Base-by-base conservation (phyloP, 30 jellyfish, hydroid and myxozoan species). In the Rhopilema esculentum region DNA sequence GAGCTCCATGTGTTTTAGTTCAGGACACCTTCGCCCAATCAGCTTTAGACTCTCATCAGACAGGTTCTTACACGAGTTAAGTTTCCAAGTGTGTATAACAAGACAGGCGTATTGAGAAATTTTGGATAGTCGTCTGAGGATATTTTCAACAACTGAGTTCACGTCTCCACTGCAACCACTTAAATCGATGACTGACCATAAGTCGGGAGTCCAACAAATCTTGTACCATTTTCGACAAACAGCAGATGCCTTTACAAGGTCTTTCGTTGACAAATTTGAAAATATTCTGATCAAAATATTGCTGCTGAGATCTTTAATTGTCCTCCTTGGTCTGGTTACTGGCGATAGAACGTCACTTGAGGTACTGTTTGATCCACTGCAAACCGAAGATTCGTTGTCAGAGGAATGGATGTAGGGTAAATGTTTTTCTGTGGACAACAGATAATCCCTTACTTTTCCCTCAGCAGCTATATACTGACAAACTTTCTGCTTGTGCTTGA, bases 21-120 rank as follows among this genome's bases (percentile, higher is more conserved):
- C 98, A 26, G 98, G 97, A 80, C 95, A 92, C 24, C 96, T 49
- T 62, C 88, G 82, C 19, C 97, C 94, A 79, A 92, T 87, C 29
- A 81, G 20, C 52, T 25, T 69, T 81, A 92, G 33, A 21, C 92
- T 75, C n/a, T 92, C 91, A 63, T 92, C 98, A 0, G 98, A 73
- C 29, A 92, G 82, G 49, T 66, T 75, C 49, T 67, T 40, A 40
- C 97, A 86, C 0, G 89, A 17, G 69, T 82, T 80, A 8, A 87
- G 64, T 71, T 71, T 76, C 83, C 92, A 57, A 26, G 85, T 72
- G 26, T 83, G 82, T 2, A 92, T 79, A n/a, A 66, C 89, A 53
- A 92, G 66, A 40, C 98, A 92, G 19, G 97, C 98, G 63, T 83
- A 91, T 26, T 89, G 89, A 7, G 98, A 86, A 6, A 88, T 53